A percentile compares a stretch with the other conserved stretches of the same genome.
Conservation (phyloP, 2,888 invertebrate genomes). For the Emmelina monodactyla region DNA sequence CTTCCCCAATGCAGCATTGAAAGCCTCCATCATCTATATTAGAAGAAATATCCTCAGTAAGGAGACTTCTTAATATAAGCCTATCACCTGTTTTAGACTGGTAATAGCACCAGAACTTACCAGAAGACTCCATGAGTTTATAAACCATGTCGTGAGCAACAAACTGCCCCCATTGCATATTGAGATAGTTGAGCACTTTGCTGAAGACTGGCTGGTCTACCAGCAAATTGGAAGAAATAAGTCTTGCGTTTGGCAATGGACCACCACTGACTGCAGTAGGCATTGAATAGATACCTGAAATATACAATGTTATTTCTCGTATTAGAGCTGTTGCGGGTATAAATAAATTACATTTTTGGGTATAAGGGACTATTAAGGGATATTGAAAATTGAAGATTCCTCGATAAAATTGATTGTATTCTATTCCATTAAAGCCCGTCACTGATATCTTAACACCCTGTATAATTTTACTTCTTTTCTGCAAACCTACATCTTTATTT, state of each 20-base stretch:
- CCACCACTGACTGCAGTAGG: slow-evolving; percentile 59
- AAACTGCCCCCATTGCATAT: slow-evolving; percentile 79
- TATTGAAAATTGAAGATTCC: too few species aligned
- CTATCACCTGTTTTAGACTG: neutral
- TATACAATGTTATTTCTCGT: neutral
- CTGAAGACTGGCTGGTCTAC: slow-evolving; percentile 56
- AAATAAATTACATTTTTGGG: too few species aligned
- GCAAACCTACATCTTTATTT: too few species aligned
- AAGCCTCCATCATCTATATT: slow-evolving; percentile 54
- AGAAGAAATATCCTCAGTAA: neutral
- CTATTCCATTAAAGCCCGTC: too few species aligned
- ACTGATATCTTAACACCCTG: too few species aligned
- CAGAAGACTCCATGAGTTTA: slow-evolving; percentile 68
- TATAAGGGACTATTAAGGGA: too few species aligned
- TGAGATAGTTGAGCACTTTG: slow-evolving; percentile 59
- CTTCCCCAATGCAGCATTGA: slow-evolving; percentile 57
- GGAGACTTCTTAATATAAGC: too few species aligned
- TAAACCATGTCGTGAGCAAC: slow-evolving; percentile 73
- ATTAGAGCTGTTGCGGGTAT: too few species aligned
- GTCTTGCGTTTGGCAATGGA: slow-evolving; percentile 69
- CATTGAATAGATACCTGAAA: slow-evolving; percentile 54
- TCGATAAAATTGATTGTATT: too few species aligned
- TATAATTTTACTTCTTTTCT: too few species aligned
- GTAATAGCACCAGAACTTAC: slow-evolving; percentile 23
- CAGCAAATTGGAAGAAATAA: slow-evolving; percentile 70